Conservation (phyloP, 2,888 invertebrate genomes). For the Embidobia sp. region DNA sequence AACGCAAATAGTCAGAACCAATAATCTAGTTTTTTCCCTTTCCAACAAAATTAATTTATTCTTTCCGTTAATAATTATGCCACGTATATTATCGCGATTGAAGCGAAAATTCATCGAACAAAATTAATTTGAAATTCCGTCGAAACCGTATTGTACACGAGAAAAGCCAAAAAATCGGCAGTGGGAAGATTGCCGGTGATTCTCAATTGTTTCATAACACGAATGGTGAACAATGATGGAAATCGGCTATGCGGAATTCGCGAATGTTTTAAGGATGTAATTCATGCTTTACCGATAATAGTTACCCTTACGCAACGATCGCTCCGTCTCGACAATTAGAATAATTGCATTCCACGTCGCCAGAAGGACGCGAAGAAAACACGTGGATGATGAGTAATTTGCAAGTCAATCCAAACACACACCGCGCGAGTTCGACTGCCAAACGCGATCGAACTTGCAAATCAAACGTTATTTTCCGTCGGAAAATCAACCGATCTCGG, state of each 20-base stretch:
- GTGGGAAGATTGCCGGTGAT: constrained; percentile 24
- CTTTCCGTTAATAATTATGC: too few relatives aligned
- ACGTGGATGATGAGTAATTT: constrained; percentile 53
- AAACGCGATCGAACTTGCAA: constrained; percentile 25
- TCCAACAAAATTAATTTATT: too few relatives aligned
- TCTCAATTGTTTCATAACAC: constrained; percentile 19
- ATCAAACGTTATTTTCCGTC: too few relatives aligned
- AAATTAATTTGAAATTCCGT: too few relatives aligned
- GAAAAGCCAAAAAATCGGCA: neutral
- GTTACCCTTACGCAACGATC: constrained; percentile 74
- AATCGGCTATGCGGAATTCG: constrained; percentile 46
- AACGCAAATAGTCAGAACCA: too few relatives aligned
- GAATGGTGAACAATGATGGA: constrained; percentile 54
- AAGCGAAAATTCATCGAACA: too few relatives aligned
- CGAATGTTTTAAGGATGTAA: constrained; percentile 63
- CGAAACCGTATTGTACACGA: too few relatives aligned
- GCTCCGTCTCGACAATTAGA: constrained; percentile 71
- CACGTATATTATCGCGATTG: too few relatives aligned
- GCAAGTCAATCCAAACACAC: constrained; percentile 42
- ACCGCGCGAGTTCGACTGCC: constrained; percentile 9
- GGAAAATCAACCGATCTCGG: too few relatives aligned
- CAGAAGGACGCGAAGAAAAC: constrained; percentile 56
- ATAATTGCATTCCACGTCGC: constrained; percentile 73
- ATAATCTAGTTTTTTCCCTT: too few relatives aligned
- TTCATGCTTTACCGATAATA: constrained; percentile 72